phyloP scores from a whole-genome alignment of 2,113 vertebrate species.

The Genyomyrus donnyi region DNA sequence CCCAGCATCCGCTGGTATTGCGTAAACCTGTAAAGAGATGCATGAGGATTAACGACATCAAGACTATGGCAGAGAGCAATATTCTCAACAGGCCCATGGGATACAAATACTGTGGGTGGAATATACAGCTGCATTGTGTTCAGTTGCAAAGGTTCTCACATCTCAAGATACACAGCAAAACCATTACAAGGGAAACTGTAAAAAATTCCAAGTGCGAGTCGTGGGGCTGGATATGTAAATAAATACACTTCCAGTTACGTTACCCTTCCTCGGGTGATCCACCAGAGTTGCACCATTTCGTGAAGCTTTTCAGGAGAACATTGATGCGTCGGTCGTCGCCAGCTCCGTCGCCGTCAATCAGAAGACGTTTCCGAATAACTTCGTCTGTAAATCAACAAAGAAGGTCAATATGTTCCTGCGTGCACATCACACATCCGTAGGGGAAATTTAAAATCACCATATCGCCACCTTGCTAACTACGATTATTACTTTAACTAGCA shows the following conservation, averaged over 20 bases:
- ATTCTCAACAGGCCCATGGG: not conserved
- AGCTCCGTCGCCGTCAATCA: conserved; percentile 94
- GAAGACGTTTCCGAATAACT: conserved; percentile 90
- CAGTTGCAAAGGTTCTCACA: not conserved
- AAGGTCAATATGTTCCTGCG: not conserved
- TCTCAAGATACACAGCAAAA: not conserved
- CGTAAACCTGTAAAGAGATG: conserved; percentile 63
- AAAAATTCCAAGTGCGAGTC: not conserved
- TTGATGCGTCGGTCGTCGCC: conserved; percentile 93
- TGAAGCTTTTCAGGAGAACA: conserved; percentile 88
- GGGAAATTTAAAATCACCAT: not conserved
- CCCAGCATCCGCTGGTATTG: conserved; percentile 94
- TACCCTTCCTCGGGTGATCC: conserved; percentile 87
- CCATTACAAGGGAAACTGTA: not conserved
- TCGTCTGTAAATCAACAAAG: conserved; percentile 68
- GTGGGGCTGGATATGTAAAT: not conserved
- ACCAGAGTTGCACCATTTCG: conserved; percentile 87
- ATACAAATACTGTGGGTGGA: not conserved
- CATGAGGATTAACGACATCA: not conserved
- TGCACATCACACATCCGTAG: not conserved
- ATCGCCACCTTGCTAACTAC: not conserved
- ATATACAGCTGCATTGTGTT: not conserved
- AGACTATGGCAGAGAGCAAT: not conserved
- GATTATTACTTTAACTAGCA: not conserved
- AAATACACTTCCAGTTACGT: not conserved